Evolutionary conservation across 2,797 vertebrate species (phyloP), one percentile per base, ranked within the genome.

Genomic region (Mormyrops attenuatus): DNA sequence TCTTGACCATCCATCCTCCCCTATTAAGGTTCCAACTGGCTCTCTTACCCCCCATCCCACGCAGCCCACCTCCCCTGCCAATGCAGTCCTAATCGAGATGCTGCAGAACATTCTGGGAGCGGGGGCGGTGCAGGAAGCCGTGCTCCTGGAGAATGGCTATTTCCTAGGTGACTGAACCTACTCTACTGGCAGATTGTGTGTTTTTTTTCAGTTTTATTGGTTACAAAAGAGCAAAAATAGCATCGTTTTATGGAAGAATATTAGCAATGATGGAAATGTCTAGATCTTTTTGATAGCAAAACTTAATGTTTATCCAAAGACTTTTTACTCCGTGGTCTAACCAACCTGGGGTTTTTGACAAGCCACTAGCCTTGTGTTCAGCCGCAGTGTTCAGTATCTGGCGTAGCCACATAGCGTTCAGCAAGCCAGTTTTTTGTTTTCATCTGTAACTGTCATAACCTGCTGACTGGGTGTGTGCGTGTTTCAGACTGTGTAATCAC

Each of bases 1-100:
- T 52, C 93, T 99, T 3, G 97, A 99, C 55, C 91, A 91, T 2
- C 94, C 94, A 87, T 90, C 92, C 3, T 94, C 95, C 88, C 91
- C 90, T 47, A 38, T 82, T 77, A 1, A 88, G 0, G 82, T 95
- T 11, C 92, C 94, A 1, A 0, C 88, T 0, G 91, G 88, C 5
- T 41, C 92, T 57, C 89, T 57, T 90, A 92, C 5, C 87, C 7
- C 11, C 66, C 49, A 2, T 89, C 90, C 1, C 85, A 15, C 0
- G 0, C 20, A 13, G 44, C 26, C 0, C 4, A 15, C 8, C 0
- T 7, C 15, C 4, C 1, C 26, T 22, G 20, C 47, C 60, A 92
- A 94, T 52, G 30, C 57, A 3, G 90, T 84, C 22, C 92, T 96
- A 30, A 90, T 88, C 0, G 87, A 92, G 13, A 90, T 77, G 0